phyloP scores from a whole-genome alignment of 2,797 vertebrate species.

The Acipenser ruthenus region DNA sequence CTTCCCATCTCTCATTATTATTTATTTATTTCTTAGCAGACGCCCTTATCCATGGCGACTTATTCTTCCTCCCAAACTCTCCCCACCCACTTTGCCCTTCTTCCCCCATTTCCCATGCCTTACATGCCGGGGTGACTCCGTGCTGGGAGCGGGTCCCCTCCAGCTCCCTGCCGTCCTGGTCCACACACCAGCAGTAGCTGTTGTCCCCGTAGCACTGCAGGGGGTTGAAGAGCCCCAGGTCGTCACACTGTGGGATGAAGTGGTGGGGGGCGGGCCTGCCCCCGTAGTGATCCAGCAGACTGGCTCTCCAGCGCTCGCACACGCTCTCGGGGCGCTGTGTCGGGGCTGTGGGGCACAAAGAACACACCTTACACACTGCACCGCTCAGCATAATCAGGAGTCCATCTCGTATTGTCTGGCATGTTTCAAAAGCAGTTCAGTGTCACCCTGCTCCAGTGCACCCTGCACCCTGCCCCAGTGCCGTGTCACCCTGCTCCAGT shows the following conservation, averaged over 20 bases:
- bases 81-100: too few relatives aligned
- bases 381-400: too few relatives aligned
- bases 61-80: too few relatives aligned
- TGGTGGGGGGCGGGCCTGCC: conserved; percentile 51
- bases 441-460: too few relatives aligned
- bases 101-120: conserved; percentile 30
- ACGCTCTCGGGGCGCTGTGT: conserved; percentile 51
- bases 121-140: conserved; percentile 75
- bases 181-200: conserved; percentile 72
- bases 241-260: conserved; percentile 63
- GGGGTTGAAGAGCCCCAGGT: conserved; percentile 54
- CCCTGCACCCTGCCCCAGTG: too few relatives aligned
- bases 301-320: conserved; percentile 64
- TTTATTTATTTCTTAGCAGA: too few relatives aligned
- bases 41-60: too few relatives aligned
- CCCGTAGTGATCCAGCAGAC: conserved; percentile 58
- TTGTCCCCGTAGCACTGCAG: conserved; percentile 67
- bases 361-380: not conserved
- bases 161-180: conserved; percentile 76
- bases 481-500: too few relatives aligned
- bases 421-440: too few relatives aligned
- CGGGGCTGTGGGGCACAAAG: conserved; percentile 19
- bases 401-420: too few relatives aligned
- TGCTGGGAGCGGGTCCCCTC: conserved; percentile 77
- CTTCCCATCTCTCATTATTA: too few relatives aligned